Evolutionary conservation across 2,797 vertebrate species (phyloP), one percentile per base, ranked within the genome.

Genomic region (Pseudochromis fuscus): DNA sequence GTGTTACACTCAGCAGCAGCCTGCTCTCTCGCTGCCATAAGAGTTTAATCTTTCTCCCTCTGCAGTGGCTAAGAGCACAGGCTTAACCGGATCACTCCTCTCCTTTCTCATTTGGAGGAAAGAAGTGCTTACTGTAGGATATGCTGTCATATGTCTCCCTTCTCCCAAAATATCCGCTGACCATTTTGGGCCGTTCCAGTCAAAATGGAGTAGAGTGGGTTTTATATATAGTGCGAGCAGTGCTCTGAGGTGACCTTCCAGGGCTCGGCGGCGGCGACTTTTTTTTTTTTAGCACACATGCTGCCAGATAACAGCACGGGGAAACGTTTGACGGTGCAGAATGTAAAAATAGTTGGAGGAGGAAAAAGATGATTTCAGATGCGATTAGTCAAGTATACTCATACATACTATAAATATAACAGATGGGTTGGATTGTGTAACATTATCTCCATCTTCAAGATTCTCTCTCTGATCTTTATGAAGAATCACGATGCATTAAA

Each of bases 1-100:
- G 86, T 57, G 74, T 68, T 69, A 31, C 70, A 63, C 76, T 81
- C 84, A 46, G 84, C 83, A 67, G 78, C 89, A 77, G 83, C 58
- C 78, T 84, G 88, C 86, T 88, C 88, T 73, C 87, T 82, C 35
- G 35, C 82, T 79, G 84, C 83, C 85, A 81, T 83, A 71, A 81
- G 83, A 86, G 84, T 88, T 91, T 92, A 91, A 92, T 91, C 89
- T 90, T 84, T 81, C 45, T 71, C 75, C 72, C 81, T 75, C 69
- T 73, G 86, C 87, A 83, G 83, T 67, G 77, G 82, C 84, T 87
- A 88, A 92, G 87, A 91, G 88, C 89, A 75, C 67, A 58, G 71
- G 87, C 88, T 92, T 87, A 91, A 84, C 85, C 31, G 63, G 85
- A 90, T 92, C 88, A 82, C 81, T 89, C 77, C 75, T 64, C 81